Base-by-base conservation (phyloP, 2,888 invertebrate species). In the Rhingia campestris region DNA sequence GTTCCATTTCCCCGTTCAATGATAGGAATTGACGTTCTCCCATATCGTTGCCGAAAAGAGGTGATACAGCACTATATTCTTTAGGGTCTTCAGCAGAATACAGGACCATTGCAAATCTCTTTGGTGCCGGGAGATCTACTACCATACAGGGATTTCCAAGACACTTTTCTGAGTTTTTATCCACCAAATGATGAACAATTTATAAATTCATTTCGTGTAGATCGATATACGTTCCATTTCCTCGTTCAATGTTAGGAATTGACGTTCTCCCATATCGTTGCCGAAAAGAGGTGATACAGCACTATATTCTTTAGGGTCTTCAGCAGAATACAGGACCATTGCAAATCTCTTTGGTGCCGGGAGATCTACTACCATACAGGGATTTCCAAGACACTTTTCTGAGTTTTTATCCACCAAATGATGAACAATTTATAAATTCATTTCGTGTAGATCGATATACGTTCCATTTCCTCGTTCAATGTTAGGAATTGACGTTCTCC, bases 261-360 rank as follows among this genome's bases (percentile, higher is more conserved):
- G 58, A 41, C 58, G 58, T 58, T 58, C 58, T 30, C 41, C 58
- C 30, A 58, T 41, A 41, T 41, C 58, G 32, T 58, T 58, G 30
- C 37, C 14, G 41, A 41, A 43, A n/a, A 30, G 58, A 58, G 4
- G 41, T 14, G 58, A 39, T 6, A 41, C 41, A 30, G 41, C 58
- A 41, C 4, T 58, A 41, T 58, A 58, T 58, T 58, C 30, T n/a
- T 37, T 58, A 30, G 58, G 58, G 22, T 58, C 58, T 39, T 39
- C 41, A 37, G 58, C 58, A 37, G 58, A 56, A 56, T 39, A 56
- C 37, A 56, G 39, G 41, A 41, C 41, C 10, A 58, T 41, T 14
- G 58, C 58, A 58, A 58, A 41, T 6, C 58, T 58, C 0, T 58
- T 58, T 58, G 58, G 58, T 41, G 58, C 41, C n/a, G 58, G 41